Conservation (phyloP, 2,797 vertebrate species). For the Babyrousa celebensis region DNA sequence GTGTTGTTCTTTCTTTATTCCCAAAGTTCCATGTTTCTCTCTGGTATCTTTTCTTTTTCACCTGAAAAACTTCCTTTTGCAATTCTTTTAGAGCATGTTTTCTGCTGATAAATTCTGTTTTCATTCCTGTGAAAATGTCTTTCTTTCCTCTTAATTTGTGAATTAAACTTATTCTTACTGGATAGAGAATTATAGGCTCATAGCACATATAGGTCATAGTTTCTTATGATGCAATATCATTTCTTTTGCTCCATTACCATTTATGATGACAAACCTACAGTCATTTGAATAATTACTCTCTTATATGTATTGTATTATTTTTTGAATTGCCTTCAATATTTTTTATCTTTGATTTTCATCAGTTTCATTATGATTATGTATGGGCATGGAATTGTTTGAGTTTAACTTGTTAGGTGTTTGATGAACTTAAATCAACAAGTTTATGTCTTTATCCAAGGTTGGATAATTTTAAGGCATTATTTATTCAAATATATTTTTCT, state of each 20-base stretch:
- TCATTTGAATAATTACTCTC: not conserved
- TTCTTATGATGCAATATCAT: not conserved
- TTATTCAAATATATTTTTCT: not conserved
- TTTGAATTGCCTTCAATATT: not conserved
- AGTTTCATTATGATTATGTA: not conserved
- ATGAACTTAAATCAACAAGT: not conserved
- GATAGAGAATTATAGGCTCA: not conserved
- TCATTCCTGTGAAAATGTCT: not conserved
- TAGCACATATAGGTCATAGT: not conserved
- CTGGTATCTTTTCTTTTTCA: not conserved
- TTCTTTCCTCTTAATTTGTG: constrained; percentile 6
- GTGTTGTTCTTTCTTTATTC: not conserved
- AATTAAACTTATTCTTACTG: not conserved
- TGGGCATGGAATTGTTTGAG: not conserved
- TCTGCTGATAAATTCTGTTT: not conserved
- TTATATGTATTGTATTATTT: not conserved
- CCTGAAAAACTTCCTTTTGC: not conserved
- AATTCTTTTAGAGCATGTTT: not conserved
- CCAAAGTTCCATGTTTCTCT: not conserved
- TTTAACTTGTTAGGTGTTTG: not conserved
- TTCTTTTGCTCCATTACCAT: not conserved
- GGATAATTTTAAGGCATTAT: not conserved
- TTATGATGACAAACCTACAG: not conserved
- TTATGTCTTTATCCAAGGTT: not conserved
- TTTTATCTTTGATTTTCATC: not conserved